Evolutionary conservation across 2,888 invertebrate species (phyloP).

Genomic region (Melangyna quadrimaculata): DNA sequence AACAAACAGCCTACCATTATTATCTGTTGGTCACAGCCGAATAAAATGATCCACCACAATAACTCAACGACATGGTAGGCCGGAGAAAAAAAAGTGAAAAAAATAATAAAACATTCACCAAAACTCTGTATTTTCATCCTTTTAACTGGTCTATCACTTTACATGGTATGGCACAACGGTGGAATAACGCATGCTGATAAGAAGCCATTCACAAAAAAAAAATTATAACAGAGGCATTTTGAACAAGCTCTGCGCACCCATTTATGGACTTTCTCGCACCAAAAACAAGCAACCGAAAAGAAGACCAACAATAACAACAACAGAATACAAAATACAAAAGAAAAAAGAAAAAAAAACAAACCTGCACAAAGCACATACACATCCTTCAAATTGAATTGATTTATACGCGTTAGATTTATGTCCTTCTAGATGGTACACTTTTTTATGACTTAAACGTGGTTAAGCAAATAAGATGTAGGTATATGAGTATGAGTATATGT

Average conservation of each 20-base stretch:
- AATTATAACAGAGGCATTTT: conserved; percentile 12
- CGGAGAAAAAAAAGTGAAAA: not conserved
- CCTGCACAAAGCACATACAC: conserved; percentile 14
- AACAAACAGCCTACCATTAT: conserved; percentile 17
- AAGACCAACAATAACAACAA: not conserved
- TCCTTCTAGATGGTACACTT: conserved; percentile 67
- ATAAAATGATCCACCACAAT: conserved; percentile 23
- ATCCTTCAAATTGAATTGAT: conserved; percentile 68
- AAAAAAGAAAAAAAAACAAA: not conserved
- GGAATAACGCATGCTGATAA: conserved; percentile 24
- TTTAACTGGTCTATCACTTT: not conserved
- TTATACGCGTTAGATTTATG: conserved; percentile 68
- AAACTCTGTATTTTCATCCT: conserved; percentile 10
- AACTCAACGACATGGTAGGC: conserved; percentile 9
- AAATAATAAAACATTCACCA: not conserved
- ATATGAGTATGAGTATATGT: not conserved
- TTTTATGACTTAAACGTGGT: conserved; percentile 66
- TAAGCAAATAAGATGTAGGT: conserved; percentile 51
- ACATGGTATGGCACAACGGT: not conserved
- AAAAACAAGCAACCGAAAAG: conserved; percentile 39
- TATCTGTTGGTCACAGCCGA: conserved; percentile 49
- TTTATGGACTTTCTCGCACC: conserved; percentile 16
- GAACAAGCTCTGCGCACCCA: conserved; percentile 3
- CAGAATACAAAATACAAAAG: no score
- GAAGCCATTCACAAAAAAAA: conserved; percentile 16